A percentile compares a stretch with the other conserved stretches of the same genome.
Conservation (phyloP, 2,797 vertebrate species). For the Gambelia wislizenii region DNA sequence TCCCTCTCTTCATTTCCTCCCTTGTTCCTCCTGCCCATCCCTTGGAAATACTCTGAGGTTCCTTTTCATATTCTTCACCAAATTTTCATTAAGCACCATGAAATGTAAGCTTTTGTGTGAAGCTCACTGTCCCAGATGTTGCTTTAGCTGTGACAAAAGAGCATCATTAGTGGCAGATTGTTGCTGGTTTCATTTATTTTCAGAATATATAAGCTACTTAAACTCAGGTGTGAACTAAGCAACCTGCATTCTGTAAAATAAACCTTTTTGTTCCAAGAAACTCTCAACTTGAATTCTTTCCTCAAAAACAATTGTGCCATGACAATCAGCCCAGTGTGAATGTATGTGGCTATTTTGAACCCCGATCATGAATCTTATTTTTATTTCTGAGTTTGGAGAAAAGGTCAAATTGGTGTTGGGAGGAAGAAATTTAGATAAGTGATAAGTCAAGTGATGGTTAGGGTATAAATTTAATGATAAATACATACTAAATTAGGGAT, state of each 20-base stretch:
- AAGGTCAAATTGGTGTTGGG: neutral
- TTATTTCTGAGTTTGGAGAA: neutral
- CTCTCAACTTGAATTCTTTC: neutral
- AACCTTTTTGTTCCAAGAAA: neutral
- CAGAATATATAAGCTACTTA: neutral
- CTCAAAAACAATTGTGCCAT: neutral
- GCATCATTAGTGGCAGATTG: neutral
- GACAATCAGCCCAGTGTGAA: neutral
- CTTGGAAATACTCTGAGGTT: neutral
- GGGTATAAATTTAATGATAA: neutral
- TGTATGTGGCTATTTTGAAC: neutral
- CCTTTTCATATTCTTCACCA: neutral
- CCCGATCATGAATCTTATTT: neutral
- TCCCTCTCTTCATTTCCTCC: too few relatives aligned
- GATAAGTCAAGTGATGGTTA: neutral
- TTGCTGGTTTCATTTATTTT: neutral
- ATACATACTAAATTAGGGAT: neutral
- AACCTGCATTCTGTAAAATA: neutral
- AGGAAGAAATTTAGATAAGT: neutral
- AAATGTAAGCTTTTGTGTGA: neutral
- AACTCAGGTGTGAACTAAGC: neutral
- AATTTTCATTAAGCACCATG: conserved; percentile 15
- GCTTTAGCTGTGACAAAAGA: neutral
- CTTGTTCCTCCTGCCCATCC: neutral
- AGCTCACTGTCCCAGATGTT: neutral